phyloP scores from a whole-genome alignment of 2,888 invertebrate genomes.

The Epistrophella euchroma region DNA sequence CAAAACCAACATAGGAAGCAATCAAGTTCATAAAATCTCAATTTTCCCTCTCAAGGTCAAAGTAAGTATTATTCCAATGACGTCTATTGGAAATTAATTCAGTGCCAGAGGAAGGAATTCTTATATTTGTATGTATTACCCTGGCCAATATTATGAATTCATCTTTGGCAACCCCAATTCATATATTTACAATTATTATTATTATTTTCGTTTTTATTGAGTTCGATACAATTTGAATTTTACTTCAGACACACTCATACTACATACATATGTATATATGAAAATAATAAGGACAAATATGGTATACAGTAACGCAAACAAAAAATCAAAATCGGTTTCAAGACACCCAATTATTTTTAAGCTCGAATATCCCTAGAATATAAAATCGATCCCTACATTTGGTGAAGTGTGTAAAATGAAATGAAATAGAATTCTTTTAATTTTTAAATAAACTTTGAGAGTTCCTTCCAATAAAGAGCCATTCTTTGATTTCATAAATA shows the following conservation, averaged over 20 bases:
- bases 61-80: constrained; percentile 2
- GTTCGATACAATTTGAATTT: constrained; percentile 1
- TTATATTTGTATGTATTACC: neutral
- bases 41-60: constrained; percentile 25
- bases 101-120: constrained; percentile 16
- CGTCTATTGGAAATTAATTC: constrained; percentile 70
- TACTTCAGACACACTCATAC: neutral
- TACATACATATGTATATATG: neutral
- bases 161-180: neutral
- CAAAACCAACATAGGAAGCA: constrained; percentile 56
- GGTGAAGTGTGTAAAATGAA: neutral
- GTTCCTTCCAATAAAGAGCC: neutral
- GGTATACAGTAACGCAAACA: neutral
- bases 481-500: neutral
- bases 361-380: neutral
- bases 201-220: constrained; percentile 23
- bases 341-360: constrained; percentile 59
- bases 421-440: neutral
- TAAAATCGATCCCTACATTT: neutral
- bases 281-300: neutral
- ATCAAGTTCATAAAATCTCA: constrained; percentile 62
- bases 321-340: constrained; percentile 32
- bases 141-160: neutral
- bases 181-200: constrained; percentile 14
- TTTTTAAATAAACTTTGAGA: neutral